Evolutionary conservation across 2,888 invertebrate species (phyloP).

Genomic region (Cerastis rubricosa): DNA sequence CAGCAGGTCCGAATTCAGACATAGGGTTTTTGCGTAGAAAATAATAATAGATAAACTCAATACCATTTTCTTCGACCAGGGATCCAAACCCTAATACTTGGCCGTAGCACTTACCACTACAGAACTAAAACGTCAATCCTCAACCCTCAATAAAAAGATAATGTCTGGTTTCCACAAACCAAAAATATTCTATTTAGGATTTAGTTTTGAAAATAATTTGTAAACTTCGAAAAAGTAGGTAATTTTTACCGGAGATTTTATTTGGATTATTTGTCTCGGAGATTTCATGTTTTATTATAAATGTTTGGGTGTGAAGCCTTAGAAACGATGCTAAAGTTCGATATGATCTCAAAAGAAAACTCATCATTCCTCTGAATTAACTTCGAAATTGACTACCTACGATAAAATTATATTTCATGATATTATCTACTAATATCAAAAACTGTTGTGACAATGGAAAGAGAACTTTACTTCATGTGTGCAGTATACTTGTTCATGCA

Average conservation of each 20-base stretch:
- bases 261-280: neutral
- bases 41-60: neutral
- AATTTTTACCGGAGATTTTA: neutral
- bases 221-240: neutral
- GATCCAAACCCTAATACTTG: neutral
- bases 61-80: neutral
- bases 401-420: slow-evolving; percentile 4
- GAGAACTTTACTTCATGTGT: too few relatives aligned
- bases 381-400: neutral
- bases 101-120: neutral
- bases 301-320: neutral
- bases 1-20: too few relatives aligned
- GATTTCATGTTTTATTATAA: neutral
- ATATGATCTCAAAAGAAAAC: neutral
- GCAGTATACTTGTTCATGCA: too few relatives aligned
- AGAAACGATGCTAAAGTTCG: neutral
- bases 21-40: neutral
- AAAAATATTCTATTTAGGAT: neutral
- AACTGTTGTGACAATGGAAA: too few relatives aligned
- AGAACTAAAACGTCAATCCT: neutral
- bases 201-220: neutral
- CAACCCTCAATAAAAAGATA: neutral
- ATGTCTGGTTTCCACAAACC: neutral
- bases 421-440: too few relatives aligned
- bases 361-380: neutral